Evolutionary conservation across 2,888 invertebrate species (phyloP), one percentile per base, ranked within the genome.

Genomic region (Aromia moschata): DNA sequence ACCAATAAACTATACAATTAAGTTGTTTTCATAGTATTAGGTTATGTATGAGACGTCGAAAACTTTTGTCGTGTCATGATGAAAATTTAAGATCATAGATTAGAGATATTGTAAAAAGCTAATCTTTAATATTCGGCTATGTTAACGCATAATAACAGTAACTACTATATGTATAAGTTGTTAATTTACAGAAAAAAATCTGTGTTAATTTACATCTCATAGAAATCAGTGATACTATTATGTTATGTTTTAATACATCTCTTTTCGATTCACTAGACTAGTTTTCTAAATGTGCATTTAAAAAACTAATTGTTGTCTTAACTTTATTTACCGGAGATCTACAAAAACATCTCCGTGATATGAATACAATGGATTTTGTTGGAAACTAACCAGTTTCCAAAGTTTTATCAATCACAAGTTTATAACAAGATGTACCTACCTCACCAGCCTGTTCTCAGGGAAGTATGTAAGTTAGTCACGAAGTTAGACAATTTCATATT

Each of bases 341-440:
- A n/a, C n/a, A n/a, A n/a, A n/a, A n/a, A n/a, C n/a, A n/a, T n/a
- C n/a, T n/a, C n/a, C n/a, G n/a, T n/a, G n/a, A n/a, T n/a, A n/a
- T 25, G 3, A 25, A 25, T 25, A 25, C 25, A 25, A 25, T 7
- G 4, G 3, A 25, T 3, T 25, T 25, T 7, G 25, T 25, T 25
- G 25, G 3, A 7, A 25, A 25, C 7, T 7, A 25, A 25, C 3
- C 25, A 33, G n/a, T 33, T 33, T 33, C 33, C 33, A n/a, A 25
- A 33, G 11, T 33, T 33, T 33, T 33, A 33, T 33, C 33, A 33
- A 33, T 7, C 33, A 33, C 33, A 33, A 33, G 33, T 33, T 33
- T 33, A 10, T 33, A 33, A 33, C 33, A 33, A 7, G 33, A 33
- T 11, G 11, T 33, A 33, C 33, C 33, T 11, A 33, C n/a, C n/a